Base-by-base conservation (phyloP, 2,797 vertebrate species). In the Tragopan temminckii region DNA sequence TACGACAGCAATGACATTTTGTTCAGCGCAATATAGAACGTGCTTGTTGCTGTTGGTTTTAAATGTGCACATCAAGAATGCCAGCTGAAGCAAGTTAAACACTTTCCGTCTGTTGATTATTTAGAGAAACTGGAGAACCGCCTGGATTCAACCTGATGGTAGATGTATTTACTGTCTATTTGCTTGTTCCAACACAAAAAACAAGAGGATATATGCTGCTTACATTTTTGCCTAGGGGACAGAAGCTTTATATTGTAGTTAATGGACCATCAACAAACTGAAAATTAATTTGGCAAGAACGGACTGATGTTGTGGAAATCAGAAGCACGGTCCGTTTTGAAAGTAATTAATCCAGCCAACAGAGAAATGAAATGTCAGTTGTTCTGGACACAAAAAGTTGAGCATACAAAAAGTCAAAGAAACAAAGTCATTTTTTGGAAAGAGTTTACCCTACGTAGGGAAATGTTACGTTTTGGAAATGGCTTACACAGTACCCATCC, bases 221-320 rank as follows among this genome's bases (percentile, higher is more conserved):
- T 80, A 40, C 57, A 80, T 93, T 91, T 87, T 85, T 95, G 90
- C 94, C 93, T 87, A 35, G 40, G 89, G 91, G 85, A 91, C 58
- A 61, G 59, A 66, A 64, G 53, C 48, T 95, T 96, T 96, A 69
- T 90, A 85, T 82, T 88, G 76, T 17, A 96, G 78, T 92, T 96
- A 97, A 97, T 89, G 79, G 94, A 83, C 93, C 89, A 85, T 87
- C 82, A 61, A 94, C 89, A 97, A 97, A 97, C 82, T 96, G 93
- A 95, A 97, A 97, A 96, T 97, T 96, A 91, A 97, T 97, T 92
- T 97, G 97, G 96, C 94, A 93, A 80, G 89, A 81, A 80, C 57
- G 89, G 45, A 25, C 35, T 90, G 78, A 72, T 82, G 69, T 63
- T 94, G 80, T 91, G 80, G 76, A 96, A 96, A 80, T 84, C 86